A percentile compares a stretch with the other conserved stretches of the same genome.
phyloP scores from a whole-genome alignment of 2,113 vertebrate species.

The Sylvilagus bachmani region DNA sequence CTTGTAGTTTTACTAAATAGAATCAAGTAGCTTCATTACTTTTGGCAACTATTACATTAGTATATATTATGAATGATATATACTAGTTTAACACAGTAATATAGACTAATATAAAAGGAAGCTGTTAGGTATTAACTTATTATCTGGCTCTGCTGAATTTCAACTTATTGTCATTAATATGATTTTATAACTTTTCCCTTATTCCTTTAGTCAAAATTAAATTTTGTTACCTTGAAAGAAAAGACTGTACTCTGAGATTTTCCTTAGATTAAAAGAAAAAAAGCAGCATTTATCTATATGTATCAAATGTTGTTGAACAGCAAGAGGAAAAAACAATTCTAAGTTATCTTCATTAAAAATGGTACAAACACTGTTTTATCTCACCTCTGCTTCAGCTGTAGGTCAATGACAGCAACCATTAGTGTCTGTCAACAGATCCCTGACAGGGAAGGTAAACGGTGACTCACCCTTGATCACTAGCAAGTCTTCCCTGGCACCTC shows the following conservation, averaged over 20 bases:
- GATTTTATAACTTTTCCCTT: not conserved
- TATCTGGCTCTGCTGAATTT: not conserved
- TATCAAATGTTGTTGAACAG: constrained; percentile 52
- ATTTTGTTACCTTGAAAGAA: constrained; percentile 26
- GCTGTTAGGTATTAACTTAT: not conserved
- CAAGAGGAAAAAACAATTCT: constrained; percentile 18
- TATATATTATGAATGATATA: not conserved
- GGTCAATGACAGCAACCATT: constrained; percentile 64
- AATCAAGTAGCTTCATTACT: constrained; percentile 19
- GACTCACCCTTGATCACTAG: constrained; percentile 60
- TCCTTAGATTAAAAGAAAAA: not conserved
- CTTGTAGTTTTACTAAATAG: not conserved
- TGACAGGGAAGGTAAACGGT: constrained; percentile 18
- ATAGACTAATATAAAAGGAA: not conserved
- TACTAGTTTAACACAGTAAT: not conserved
- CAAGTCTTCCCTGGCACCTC: not conserved
- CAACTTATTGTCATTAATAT: not conserved
- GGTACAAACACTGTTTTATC: constrained; percentile 16
- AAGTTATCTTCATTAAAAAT: constrained; percentile 18
- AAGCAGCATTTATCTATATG: not conserved
- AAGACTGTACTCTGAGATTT: not conserved
- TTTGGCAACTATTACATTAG: not conserved
- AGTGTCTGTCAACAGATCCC: constrained; percentile 53
- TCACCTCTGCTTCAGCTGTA: constrained; percentile 57
- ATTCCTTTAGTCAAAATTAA: constrained; percentile 30